A percentile compares a stretch with the other conserved stretches of the same genome.
Evolutionary conservation across 2,797 vertebrate genomes (phyloP).

Genomic region (Sphaeramia orbicularis): DNA sequence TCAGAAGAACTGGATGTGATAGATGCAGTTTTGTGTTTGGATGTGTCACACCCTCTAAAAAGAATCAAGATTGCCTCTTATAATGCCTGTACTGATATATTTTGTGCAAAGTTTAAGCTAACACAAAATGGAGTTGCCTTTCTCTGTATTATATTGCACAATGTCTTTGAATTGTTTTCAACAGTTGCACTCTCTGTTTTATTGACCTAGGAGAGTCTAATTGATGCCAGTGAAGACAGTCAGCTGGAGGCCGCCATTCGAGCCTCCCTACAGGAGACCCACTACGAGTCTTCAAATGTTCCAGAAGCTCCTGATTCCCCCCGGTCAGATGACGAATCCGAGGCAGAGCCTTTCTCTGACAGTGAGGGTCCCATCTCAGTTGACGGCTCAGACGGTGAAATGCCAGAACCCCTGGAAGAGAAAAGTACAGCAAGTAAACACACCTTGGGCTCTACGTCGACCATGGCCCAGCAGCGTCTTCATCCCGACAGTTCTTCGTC

Average conservation of each 20-base stretch:
- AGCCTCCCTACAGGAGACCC: slow-evolving; percentile 97
- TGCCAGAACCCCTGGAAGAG: slow-evolving; percentile 66
- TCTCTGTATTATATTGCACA: not conserved
- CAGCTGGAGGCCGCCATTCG: slow-evolving; percentile 98
- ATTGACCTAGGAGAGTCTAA: slow-evolving; percentile 93
- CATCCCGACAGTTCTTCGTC: slow-evolving; percentile 81
- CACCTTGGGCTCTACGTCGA: slow-evolving; percentile 29
- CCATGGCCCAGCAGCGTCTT: slow-evolving; percentile 70
- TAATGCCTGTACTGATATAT: not conserved
- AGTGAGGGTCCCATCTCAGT: slow-evolving; percentile 98
- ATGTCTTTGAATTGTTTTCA: slow-evolving; percentile 30
- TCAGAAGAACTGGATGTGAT: too few species aligned
- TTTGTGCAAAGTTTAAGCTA: not conserved
- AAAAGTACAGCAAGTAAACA: slow-evolving; percentile 72
- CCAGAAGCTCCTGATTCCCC: slow-evolving; percentile 89
- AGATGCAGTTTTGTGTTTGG: not conserved
- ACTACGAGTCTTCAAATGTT: slow-evolving; percentile 94
- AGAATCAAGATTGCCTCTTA: not conserved
- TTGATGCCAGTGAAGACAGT: slow-evolving; percentile 99
- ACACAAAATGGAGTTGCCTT: not conserved
- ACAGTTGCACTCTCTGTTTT: slow-evolving; percentile 46
- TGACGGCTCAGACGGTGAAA: slow-evolving; percentile 94
- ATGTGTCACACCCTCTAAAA: not conserved
- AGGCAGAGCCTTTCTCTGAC: slow-evolving; percentile 97
- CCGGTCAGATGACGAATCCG: slow-evolving; percentile 88